Evolutionary conservation across 2,888 invertebrate species (phyloP).

Genomic region (Patella pellucida): DNA sequence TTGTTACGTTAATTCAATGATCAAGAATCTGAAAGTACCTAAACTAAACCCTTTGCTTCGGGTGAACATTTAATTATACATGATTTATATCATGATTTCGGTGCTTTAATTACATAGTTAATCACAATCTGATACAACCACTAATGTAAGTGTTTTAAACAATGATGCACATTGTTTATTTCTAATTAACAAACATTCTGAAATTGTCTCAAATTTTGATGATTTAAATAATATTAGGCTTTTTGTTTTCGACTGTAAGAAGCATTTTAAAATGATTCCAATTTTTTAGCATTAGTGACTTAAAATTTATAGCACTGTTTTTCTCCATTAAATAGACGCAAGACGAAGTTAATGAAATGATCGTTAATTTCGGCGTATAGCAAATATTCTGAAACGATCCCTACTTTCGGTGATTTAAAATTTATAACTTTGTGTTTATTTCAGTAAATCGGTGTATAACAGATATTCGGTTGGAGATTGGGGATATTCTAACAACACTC

Average conservation of each 20-base stretch:
- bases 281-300: too few species aligned
- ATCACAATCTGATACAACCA: neutral
- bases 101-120: too few species aligned
- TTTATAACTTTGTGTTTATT: neutral
- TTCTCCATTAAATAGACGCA: neutral
- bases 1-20: too few species aligned
- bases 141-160: neutral
- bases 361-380: neutral
- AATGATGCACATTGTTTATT: too few species aligned
- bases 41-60: too few species aligned
- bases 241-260: neutral
- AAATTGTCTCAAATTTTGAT: neutral
- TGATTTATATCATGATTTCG: too few species aligned
- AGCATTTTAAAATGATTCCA: too few species aligned
- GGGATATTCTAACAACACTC: slow-evolving; percentile 83
- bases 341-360: neutral
- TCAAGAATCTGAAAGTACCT: too few species aligned
- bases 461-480: slow-evolving; percentile 89
- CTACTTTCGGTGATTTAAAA: neutral
- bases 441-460: slow-evolving; percentile 78
- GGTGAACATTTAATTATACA: too few species aligned
- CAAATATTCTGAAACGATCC: neutral
- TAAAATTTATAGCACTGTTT: too few species aligned
- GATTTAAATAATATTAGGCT: neutral
- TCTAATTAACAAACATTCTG: neutral